Base-by-base conservation (phyloP, 2,797 vertebrate genomes). In the Pitangus sulphuratus region DNA sequence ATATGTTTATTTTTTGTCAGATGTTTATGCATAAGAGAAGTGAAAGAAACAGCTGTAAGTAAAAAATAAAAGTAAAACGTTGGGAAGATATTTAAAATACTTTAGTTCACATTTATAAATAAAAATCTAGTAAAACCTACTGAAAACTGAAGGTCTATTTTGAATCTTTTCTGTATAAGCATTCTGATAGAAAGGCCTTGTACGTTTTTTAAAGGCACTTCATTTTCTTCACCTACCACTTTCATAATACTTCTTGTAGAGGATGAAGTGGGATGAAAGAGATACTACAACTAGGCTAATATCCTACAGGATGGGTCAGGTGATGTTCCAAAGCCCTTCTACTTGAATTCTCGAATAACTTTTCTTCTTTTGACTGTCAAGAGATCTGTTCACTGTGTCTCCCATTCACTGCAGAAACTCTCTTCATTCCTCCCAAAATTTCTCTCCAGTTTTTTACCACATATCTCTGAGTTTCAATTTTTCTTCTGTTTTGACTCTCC, bases 11-110 rank as follows among this genome's bases (percentile, higher is more conserved):
- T 94, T 85, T 74, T 87, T 66, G 50, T 50, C 30, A 6, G 64
- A 68, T 82, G 39, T 61, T 96, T 87, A 80, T 90, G 92, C 87
- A 87, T 66, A 84, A 15, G n/a, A 61, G 7, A 58, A 80, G 1
- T 35, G 45, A 91, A 96, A 75, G 77, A 62, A 88, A 12, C 77
- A 93, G 83, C 77, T 78, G 57, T 75, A 90, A 90, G 20, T 53
- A 80, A 85, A 68, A 79, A 77, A 5, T 19, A 84, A 77, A 90
- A 84, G 30, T 57, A 71, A 70, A 81, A 88, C 74, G 28, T 83
- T 20, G 6, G 9, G 6, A 79, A 85, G 24, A 85, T 74, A 66
- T 62, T 89, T 80, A 44, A 85, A 84, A 39, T 2, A 35, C 56
- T 87, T 76, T 39, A 30, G 2, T 69, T 87, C 35, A 24, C 7